phyloP scores from a whole-genome alignment of 2,888 invertebrate species.

The Tenthredo scrophulariae region DNA sequence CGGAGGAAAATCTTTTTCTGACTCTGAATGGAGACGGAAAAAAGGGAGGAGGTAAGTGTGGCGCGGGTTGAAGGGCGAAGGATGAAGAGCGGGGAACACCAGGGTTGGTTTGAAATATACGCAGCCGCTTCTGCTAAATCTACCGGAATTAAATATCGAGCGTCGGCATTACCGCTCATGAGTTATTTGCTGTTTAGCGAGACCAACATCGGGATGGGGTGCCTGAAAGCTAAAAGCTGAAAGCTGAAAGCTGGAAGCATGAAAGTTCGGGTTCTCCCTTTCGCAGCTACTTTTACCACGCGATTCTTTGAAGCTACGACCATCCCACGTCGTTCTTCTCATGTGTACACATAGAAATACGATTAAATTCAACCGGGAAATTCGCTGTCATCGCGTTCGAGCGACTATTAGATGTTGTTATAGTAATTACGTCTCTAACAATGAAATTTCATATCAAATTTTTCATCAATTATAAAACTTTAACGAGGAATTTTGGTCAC shows the following conservation, averaged over 20 bases:
- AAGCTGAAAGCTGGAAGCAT: constrained; percentile 14
- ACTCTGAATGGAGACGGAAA: constrained; percentile 58
- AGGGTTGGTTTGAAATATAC: constrained; percentile 53
- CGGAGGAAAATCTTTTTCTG: constrained; percentile 58
- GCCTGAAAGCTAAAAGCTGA: constrained; percentile 37
- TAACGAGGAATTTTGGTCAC: too few species aligned
- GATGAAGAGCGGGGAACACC: constrained; percentile 40
- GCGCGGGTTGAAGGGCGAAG: constrained; percentile 45
- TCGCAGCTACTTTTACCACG: constrained; percentile 31
- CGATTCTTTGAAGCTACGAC: constrained; percentile 2
- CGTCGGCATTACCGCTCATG: constrained; percentile 53
- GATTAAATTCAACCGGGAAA: neutral
- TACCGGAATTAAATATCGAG: constrained; percentile 65
- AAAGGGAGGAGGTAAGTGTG: constrained; percentile 42
- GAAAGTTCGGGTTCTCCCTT: constrained; percentile 23
- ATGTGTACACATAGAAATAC: neutral
- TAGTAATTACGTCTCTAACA: neutral
- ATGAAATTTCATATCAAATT: neutral
- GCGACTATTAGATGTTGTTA: neutral
- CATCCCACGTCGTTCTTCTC: neutral
- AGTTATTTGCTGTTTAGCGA: constrained; percentile 54
- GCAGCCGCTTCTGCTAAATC: constrained; percentile 65
- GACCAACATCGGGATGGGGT: constrained; percentile 21
- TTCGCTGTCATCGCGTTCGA: neutral
- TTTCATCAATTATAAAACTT: constrained; percentile 3